These are phyloP conservation scores for Andrena marginata DNA, from an alignment of 2,888 invertebrate species.

Conservation along the genomic window DNA sequence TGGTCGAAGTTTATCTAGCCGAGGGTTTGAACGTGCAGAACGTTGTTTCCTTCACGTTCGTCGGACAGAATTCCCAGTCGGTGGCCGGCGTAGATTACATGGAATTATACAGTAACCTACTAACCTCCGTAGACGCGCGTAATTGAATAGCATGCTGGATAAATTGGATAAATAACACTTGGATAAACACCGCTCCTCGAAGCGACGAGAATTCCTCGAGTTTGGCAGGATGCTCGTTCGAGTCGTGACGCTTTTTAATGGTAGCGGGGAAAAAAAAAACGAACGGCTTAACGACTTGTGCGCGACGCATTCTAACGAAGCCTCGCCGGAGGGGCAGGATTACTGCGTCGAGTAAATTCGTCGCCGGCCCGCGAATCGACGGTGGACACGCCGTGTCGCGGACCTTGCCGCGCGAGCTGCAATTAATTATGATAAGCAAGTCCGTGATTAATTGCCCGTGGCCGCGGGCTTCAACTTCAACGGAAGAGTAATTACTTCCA, in stretches of 20 bases:
- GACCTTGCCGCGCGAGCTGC: slow-evolving; percentile 5
- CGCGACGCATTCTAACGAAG: not conserved
- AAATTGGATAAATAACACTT: not conserved
- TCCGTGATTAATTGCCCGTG: slow-evolving; percentile 63
- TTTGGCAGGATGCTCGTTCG: not conserved
- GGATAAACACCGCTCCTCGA: no score
- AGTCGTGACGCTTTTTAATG: not conserved
- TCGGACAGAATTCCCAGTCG: slow-evolving; percentile 11
- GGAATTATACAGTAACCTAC: slow-evolving; percentile 11
- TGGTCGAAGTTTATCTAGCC: slow-evolving; percentile 53
- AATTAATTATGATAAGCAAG: slow-evolving; percentile 71
- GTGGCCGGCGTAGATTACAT: slow-evolving; percentile 25
- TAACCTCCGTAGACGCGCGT: not conserved
- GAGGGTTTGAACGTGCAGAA: slow-evolving; percentile 25
- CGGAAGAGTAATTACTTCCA: slow-evolving; percentile 64
- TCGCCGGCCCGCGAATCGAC: slow-evolving; percentile 5
- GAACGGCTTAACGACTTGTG: not conserved
- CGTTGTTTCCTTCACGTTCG: slow-evolving; percentile 27
- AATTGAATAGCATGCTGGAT: not conserved
- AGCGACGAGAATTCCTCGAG: not conserved
- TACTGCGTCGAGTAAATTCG: not conserved
- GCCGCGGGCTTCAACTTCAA: slow-evolving; percentile 35
- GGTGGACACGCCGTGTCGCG: slow-evolving; percentile 8
- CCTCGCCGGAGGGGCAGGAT: not conserved
- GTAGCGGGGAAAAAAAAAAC: not conserved